Percentiles rank a stretch among this genome's conserved stretches.
phyloP scores from a whole-genome alignment of 2,113 vertebrate species.

The Uria lomvia region DNA sequence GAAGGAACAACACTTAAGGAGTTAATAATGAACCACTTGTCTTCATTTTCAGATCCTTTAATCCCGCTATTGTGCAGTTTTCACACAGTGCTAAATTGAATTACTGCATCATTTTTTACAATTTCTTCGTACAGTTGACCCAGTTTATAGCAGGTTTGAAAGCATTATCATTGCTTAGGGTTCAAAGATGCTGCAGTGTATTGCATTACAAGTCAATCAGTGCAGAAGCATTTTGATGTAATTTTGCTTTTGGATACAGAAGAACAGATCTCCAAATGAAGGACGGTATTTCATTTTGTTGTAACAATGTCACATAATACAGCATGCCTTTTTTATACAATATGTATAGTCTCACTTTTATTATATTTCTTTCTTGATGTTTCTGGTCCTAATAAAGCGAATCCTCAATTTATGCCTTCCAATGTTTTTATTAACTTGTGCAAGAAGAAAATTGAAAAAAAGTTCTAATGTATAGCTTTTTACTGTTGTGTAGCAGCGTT shows the following conservation, averaged over 20 bases:
- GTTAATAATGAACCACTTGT: constrained; percentile 65
- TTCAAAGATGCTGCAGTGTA: constrained; percentile 43
- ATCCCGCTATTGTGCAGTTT: constrained; percentile 55
- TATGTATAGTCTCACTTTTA: background rate
- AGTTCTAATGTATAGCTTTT: background rate
- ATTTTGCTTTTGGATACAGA: constrained; percentile 53
- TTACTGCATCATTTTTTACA: constrained; percentile 62
- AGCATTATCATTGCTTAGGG: constrained; percentile 53
- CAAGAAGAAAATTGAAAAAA: background rate
- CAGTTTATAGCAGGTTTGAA: constrained; percentile 63
- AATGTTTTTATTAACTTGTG: background rate
- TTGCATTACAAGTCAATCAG: constrained; percentile 61
- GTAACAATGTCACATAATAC: background rate
- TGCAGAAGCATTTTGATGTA: constrained; percentile 38
- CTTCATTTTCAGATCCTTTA: constrained; percentile 62
- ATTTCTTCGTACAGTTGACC: constrained; percentile 38
- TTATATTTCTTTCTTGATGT: background rate
- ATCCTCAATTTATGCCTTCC: background rate
- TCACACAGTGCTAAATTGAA: constrained; percentile 62
- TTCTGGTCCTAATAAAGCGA: background rate
- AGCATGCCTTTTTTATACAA: background rate
- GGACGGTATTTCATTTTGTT: constrained; percentile 10
- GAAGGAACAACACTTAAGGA: constrained; percentile 41
- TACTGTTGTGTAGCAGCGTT: background rate
- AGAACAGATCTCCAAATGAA: constrained; percentile 21